Conservation (phyloP, 2,888 invertebrate species). For the Agrochola litura region DNA sequence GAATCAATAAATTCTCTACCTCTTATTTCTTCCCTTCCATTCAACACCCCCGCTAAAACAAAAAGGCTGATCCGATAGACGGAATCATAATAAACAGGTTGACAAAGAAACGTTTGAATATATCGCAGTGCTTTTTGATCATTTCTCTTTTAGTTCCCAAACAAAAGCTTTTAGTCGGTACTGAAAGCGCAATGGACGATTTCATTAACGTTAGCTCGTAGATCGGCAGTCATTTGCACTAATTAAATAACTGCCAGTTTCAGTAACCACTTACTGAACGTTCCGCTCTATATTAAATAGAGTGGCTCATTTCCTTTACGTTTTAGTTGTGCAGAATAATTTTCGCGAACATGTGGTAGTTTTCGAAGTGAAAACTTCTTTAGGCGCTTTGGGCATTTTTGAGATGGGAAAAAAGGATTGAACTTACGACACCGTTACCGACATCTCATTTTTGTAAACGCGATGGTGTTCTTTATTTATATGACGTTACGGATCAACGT, state of each 20-base stretch:
- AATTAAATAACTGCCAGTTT: slow-evolving; percentile 69
- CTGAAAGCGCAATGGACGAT: slow-evolving; percentile 53
- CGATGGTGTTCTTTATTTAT: too few relatives aligned
- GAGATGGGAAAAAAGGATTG: too few relatives aligned
- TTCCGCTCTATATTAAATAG: slow-evolving; percentile 46
- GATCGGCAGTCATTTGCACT: slow-evolving; percentile 66
- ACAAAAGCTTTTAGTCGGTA: slow-evolving; percentile 57
- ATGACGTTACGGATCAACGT: too few relatives aligned
- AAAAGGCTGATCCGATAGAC: slow-evolving; percentile 54
- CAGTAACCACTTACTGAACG: slow-evolving; percentile 55
- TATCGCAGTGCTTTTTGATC: slow-evolving; percentile 52
- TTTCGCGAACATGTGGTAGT: background rate
- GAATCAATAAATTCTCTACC: background rate
- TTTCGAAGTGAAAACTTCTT: background rate
- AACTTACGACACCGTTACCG: too few relatives aligned
- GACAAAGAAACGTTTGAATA: slow-evolving; percentile 54
- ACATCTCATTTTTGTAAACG: too few relatives aligned
- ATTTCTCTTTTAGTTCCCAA: slow-evolving; percentile 57
- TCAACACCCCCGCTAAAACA: slow-evolving; percentile 29
- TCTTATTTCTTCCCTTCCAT: background rate
- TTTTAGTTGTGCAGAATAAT: slow-evolving; percentile 22
- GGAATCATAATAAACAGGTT: slow-evolving; percentile 49
- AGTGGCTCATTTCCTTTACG: slow-evolving; percentile 43
- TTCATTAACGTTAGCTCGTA: slow-evolving; percentile 59
- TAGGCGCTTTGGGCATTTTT: too few relatives aligned